Percentiles rank a stretch among this genome's conserved stretches.
Conservation (phyloP, 2,888 invertebrate genomes). For the Diachrysia chrysitis region DNA sequence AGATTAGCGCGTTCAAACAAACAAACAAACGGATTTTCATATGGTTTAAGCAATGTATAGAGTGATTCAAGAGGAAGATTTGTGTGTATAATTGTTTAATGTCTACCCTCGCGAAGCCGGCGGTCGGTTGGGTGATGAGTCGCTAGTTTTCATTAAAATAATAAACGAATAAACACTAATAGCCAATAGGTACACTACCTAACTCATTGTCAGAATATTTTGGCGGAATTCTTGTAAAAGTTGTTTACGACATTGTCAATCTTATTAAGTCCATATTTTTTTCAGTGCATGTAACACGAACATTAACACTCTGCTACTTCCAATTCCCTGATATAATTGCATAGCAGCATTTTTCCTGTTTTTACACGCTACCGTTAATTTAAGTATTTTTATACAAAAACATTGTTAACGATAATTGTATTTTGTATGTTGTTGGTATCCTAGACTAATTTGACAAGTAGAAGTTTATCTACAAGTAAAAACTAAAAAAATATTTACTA, state of each 20-base stretch:
- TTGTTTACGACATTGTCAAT: neutral
- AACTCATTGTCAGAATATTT: neutral
- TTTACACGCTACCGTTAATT: slow-evolving; percentile 3
- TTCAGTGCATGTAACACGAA: neutral
- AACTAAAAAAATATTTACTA: no score
- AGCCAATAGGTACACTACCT: no score
- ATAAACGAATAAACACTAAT: no score
- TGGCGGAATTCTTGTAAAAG: neutral
- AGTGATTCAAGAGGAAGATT: no score
- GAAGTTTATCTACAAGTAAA: neutral
- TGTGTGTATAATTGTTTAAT: no score
- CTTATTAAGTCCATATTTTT: neutral
- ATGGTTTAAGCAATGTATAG: no score
- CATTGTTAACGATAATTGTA: neutral
- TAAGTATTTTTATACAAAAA: slow-evolving; percentile 8
- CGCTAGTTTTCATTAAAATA: no score
- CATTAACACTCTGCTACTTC: neutral
- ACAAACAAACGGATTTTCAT: no score
- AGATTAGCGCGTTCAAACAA: no score
- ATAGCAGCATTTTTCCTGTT: slow-evolving; percentile 36
- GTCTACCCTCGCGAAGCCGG: no score
- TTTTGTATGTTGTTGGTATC: slow-evolving; percentile 8
- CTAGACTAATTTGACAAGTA: slow-evolving; percentile 7
- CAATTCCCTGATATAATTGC: slow-evolving; percentile 2
- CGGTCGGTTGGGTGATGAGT: no score